These are phyloP conservation scores for Pollachius pollachius DNA, from an alignment of 2,113 vertebrate species.

Conservation along the genomic window DNA sequence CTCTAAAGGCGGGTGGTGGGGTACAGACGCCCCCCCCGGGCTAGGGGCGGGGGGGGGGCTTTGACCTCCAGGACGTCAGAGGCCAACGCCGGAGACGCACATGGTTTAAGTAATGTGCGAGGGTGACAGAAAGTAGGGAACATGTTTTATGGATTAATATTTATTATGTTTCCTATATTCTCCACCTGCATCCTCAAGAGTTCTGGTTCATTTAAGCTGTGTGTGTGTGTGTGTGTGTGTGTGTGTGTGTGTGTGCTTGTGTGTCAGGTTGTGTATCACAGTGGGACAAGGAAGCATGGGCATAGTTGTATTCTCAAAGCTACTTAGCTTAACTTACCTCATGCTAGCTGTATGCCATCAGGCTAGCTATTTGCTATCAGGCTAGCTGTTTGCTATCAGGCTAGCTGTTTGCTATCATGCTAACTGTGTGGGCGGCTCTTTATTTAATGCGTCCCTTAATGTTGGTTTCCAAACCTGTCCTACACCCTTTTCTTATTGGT, in stretches of 20 bases:
- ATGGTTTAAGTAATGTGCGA: too few species aligned
- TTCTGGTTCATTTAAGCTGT: too few species aligned
- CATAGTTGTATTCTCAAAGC: slow-evolving; percentile 59
- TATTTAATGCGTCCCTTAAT: slow-evolving; percentile 59
- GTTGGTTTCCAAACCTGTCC: slow-evolving; percentile 58
- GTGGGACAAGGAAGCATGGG: background rate
- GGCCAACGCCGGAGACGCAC: too few species aligned
- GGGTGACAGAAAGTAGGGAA: too few species aligned
- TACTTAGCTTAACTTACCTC: slow-evolving; percentile 67
- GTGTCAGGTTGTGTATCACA: slow-evolving; percentile 1
- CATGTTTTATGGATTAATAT: too few species aligned
- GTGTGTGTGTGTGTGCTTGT: background rate
- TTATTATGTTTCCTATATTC: too few species aligned
- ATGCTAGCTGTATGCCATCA: slow-evolving; percentile 49
- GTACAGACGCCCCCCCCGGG: too few species aligned
- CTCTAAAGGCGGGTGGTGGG: too few species aligned
- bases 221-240: too few species aligned
- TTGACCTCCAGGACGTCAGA: too few species aligned
- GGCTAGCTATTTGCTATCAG: background rate
- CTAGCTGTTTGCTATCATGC: background rate
- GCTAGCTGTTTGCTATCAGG: background rate
- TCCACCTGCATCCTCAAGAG: too few species aligned
- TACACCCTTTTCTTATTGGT: slow-evolving; percentile 66
- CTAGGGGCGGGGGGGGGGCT: too few species aligned
- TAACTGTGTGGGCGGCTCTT: slow-evolving; percentile 22